Evolutionary conservation across 1,140 invertebrate species (phyloP), one percentile per base, ranked within the genome.

Genomic region (Drosophila sulfurigaster): DNA sequence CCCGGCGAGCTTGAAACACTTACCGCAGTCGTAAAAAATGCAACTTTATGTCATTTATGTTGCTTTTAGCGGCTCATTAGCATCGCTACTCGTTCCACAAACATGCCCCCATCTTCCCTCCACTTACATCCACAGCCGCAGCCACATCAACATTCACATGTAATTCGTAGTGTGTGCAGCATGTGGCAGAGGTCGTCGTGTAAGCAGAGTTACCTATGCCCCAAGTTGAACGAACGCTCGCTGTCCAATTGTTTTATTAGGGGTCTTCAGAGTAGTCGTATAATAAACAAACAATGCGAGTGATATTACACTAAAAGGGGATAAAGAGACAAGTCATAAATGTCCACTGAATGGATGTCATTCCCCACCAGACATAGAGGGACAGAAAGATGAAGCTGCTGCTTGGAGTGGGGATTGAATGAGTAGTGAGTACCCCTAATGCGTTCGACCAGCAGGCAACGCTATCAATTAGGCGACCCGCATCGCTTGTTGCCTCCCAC

Each of bases 31-130:
- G 48, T 89, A 89, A 89, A 89, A 89, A 76, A 89, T 72, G 71
- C 78, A 89, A 90, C 78, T 89, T 89, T 89, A 89, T 85, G 85
- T 89, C 85, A 79, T 89, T 89, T 89, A 89, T 89, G 85, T 79
- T 79, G 85, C 85, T 89, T 90, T 89, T 89, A 89, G 85, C 85
- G 81, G 81, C 85, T 89, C 86, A 89, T 89, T 89, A 85, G 85
- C 78, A 81, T 81, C 38, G 75, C 75, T 59, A 64, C 85, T 73
- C 74, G n/a, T 46, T 74, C 30, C n/a, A 38, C 38, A 32, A 32
- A 32, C 32, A 13, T 16, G 6, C 11, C 38, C 8, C 7, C 38
- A 11, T 32, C 11, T 25, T 16, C 20, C 20, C 20, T 25, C 20
- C 20, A 25, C 20, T 25, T 25, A 25, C 20, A 4, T 25, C 20